phyloP scores from a whole-genome alignment of 2,888 invertebrate species.

The Apodemia zela region DNA sequence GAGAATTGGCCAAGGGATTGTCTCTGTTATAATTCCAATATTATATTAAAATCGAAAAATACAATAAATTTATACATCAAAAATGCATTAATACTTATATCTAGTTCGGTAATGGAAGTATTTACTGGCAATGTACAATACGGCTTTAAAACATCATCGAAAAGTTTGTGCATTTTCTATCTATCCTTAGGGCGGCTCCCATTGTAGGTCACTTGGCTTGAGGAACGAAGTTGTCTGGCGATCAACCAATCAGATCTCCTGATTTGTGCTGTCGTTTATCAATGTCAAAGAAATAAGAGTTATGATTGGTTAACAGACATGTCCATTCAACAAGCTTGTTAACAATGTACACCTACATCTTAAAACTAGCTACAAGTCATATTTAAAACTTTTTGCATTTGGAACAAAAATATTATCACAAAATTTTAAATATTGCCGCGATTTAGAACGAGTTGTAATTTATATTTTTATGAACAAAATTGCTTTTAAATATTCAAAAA shows the following conservation, averaged over 20 bases:
- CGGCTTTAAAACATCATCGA: conserved; percentile 34
- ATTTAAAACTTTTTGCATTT: neutral
- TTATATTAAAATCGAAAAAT: conserved; percentile 33
- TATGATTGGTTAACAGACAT: neutral
- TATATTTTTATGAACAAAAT: neutral
- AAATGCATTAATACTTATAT: conserved; percentile 47
- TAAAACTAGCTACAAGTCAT: neutral
- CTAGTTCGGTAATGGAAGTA: conserved; percentile 44
- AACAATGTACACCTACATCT: neutral
- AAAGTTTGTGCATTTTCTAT: conserved; percentile 34
- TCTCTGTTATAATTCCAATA: conserved; percentile 29
- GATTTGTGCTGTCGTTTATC: neutral
- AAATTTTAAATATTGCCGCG: conserved; percentile 3
- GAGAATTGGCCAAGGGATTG: conserved; percentile 21
- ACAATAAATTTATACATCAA: conserved; percentile 42
- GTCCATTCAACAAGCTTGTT: neutral
- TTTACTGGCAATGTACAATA: conserved; percentile 45
- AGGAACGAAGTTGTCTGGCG: neutral
- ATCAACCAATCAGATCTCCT: neutral
- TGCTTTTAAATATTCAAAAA: conserved; percentile 6
- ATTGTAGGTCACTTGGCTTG: neutral
- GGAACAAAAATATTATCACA: neutral
- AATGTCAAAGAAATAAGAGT: neutral
- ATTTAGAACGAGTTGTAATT: neutral
- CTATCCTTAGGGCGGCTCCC: conserved; percentile 1